phyloP scores from a whole-genome alignment of 2,113 vertebrate species.

The Rhadina sibilatrix region DNA sequence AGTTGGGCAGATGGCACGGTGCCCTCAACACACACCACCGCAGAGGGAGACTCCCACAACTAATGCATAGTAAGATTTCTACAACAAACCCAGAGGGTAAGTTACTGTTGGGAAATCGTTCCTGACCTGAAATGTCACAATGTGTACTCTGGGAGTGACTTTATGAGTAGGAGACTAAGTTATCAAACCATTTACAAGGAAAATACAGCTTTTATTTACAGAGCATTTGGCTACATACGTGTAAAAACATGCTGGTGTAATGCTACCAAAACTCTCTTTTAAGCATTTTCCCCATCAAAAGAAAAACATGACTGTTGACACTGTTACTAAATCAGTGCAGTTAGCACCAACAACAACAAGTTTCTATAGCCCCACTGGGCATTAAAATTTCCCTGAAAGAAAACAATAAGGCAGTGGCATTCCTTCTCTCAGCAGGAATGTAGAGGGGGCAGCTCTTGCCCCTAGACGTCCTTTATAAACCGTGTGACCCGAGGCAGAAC shows the following conservation, averaged over 20 bases:
- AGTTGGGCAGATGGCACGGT: neutral
- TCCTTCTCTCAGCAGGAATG: neutral
- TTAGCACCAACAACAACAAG: neutral
- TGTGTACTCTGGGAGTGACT: neutral
- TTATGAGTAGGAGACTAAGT: neutral
- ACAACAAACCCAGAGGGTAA: neutral
- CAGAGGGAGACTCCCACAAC: no score
- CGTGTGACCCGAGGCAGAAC: neutral
- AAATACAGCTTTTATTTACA: neutral
- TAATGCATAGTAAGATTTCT: neutral
- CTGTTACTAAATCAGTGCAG: neutral
- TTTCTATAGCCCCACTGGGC: neutral
- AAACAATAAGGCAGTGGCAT: neutral
- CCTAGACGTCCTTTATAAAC: neutral
- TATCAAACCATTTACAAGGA: neutral
- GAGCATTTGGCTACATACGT: rapidly evolving
- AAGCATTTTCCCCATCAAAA: conserved; percentile 87
- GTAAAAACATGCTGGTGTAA: neutral
- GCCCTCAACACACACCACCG: neutral
- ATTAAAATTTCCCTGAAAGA: neutral
- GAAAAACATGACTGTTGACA: neutral
- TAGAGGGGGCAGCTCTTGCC: neutral
- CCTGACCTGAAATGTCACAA: neutral
- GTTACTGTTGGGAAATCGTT: neutral
- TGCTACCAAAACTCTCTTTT: neutral